phyloP scores from a whole-genome alignment of 2,113 vertebrate genomes.

The Pterocles burchelli region DNA sequence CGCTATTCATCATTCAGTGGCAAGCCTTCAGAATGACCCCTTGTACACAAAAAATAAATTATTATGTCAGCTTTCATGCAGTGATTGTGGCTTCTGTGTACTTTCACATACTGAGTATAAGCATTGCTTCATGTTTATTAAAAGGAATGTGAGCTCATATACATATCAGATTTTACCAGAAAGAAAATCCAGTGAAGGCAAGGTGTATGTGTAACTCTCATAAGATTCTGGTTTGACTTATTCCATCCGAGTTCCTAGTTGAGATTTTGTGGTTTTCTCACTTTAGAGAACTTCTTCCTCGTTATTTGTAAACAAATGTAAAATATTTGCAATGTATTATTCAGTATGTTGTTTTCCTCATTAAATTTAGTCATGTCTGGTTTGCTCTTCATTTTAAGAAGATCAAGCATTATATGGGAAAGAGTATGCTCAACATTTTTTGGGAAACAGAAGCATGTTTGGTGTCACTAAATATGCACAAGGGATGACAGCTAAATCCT shows the following conservation, averaged over 20 bases:
- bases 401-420: background rate
- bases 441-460: background rate
- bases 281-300: background rate
- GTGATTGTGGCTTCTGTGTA: background rate
- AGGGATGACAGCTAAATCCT: background rate
- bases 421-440: background rate
- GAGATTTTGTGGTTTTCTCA: background rate
- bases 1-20: background rate
- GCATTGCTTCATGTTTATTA: background rate
- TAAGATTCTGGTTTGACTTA: background rate
- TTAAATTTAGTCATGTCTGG: background rate
- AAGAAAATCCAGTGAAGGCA: background rate
- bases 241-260: background rate
- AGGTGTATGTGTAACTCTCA: too few species aligned
- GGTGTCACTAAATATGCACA: background rate
- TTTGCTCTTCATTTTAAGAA: background rate
- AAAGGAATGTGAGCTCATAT: background rate
- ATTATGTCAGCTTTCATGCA: background rate
- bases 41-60: background rate
- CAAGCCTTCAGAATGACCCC: background rate
- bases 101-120: background rate
- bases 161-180: background rate
- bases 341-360: background rate
- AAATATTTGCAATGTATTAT: background rate
- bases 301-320: background rate